Percentiles rank a stretch among this genome's conserved stretches.
Conservation (phyloP, 2,113 vertebrate genomes). For the Jacana jacana region DNA sequence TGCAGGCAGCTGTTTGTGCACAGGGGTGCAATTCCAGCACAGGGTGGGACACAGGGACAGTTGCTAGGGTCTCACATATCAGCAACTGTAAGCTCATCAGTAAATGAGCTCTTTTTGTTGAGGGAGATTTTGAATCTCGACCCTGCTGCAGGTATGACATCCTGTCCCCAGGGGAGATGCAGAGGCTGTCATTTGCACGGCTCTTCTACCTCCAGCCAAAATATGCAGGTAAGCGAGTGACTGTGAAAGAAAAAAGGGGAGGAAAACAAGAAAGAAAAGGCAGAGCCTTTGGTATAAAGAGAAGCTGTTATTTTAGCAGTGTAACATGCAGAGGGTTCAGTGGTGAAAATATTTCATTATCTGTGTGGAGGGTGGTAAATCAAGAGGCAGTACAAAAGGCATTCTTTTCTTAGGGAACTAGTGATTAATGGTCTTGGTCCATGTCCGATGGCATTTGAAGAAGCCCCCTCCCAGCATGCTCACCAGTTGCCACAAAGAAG, state of each 20-base stretch:
- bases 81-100: neutral
- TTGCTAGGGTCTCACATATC: neutral
- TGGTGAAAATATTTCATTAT: neutral
- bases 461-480: neutral
- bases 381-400: neutral
- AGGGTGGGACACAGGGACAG: neutral
- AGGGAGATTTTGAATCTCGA: neutral
- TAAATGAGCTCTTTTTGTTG: neutral
- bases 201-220: conserved; percentile 97
- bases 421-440: neutral
- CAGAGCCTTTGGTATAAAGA: neutral
- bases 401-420: neutral
- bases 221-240: conserved; percentile 83
- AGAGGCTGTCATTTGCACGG: conserved; percentile 90
- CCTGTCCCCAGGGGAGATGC: conserved; percentile 97
- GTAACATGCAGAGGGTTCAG: neutral
- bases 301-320: neutral
- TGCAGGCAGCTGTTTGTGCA: neutral
- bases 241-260: neutral
- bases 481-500: neutral
- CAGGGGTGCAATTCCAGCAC: neutral
- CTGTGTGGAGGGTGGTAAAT: neutral
- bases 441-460: neutral
- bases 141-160: conserved; percentile 87
- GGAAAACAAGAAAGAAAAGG: neutral